Percentiles rank a stretch among this genome's conserved stretches.
These are phyloP conservation scores for Morpho helenor DNA, from an alignment of 2,888 invertebrate species.

Conservation along the genomic window DNA sequence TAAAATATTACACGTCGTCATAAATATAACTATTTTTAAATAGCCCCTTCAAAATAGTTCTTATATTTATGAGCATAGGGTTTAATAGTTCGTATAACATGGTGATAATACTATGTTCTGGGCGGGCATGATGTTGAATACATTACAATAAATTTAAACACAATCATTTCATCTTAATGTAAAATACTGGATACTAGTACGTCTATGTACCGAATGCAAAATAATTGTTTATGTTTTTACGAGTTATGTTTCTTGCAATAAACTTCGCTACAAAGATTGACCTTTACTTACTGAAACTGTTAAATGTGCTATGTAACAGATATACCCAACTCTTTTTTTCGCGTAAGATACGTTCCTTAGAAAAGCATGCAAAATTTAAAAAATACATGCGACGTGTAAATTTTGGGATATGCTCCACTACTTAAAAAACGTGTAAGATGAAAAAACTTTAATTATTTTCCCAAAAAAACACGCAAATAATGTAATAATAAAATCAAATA, in stretches of 20 bases:
- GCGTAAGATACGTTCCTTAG: too few relatives aligned
- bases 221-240: neutral
- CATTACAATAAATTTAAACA: constrained; percentile 28
- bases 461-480: too few relatives aligned
- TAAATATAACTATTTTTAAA: too few relatives aligned
- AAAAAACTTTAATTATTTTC: too few relatives aligned
- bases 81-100: constrained; percentile 3
- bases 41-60: neutral
- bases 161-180: constrained; percentile 18
- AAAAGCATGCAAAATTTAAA: too few relatives aligned
- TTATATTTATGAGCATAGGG: constrained; percentile 1
- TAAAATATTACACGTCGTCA: constrained; percentile 4
- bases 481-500: too few relatives aligned
- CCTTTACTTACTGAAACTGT: too few relatives aligned
- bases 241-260: neutral
- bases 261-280: neutral
- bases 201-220: neutral
- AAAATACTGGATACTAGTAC: constrained; percentile 6
- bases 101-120: constrained; percentile 5
- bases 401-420: too few relatives aligned
- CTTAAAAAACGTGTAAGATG: too few relatives aligned
- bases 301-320: too few relatives aligned
- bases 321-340: too few relatives aligned
- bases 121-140: constrained; percentile 27
- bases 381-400: too few relatives aligned